Evolutionary conservation across 1,140 invertebrate genomes (phyloP).

Genomic region (Bombus sibiricus): DNA sequence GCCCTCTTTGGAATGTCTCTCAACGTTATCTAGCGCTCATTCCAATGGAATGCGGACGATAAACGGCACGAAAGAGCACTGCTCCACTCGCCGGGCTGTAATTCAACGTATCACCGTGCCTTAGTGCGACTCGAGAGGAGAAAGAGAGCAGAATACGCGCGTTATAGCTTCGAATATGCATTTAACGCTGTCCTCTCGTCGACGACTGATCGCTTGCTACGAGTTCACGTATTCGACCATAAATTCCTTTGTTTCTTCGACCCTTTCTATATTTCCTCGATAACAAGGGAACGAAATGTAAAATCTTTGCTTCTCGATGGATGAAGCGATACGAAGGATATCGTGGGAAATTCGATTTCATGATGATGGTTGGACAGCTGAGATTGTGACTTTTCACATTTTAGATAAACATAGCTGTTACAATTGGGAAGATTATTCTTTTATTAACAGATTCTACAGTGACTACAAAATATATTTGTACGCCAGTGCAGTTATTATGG

Average conservation of each 20-base stretch:
- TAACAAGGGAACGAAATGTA: neutral
- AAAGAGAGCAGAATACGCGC: slow-evolving; percentile 20
- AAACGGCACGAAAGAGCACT: slow-evolving; percentile 40
- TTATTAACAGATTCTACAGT: too few relatives aligned
- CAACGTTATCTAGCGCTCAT: slow-evolving; percentile 46
- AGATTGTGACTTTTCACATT: too few relatives aligned
- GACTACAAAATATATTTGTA: too few relatives aligned
- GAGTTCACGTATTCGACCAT: too few relatives aligned
- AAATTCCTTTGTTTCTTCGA: neutral
- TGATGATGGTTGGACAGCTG: too few relatives aligned
- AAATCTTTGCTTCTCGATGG: neutral
- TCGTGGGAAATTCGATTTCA: neutral
- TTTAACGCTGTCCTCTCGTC: neutral
- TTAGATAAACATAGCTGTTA: too few relatives aligned
- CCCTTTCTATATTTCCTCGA: neutral
- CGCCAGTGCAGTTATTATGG: too few relatives aligned
- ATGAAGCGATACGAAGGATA: neutral
- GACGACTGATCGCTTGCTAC: too few relatives aligned
- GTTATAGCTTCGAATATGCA: slow-evolving; percentile 19
- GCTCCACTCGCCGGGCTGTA: slow-evolving; percentile 33
- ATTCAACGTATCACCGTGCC: slow-evolving; percentile 45
- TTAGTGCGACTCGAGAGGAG: slow-evolving; percentile 10
- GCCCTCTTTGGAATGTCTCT: slow-evolving; percentile 43
- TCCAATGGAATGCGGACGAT: slow-evolving; percentile 61
- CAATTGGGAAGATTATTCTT: too few relatives aligned